phyloP scores from a whole-genome alignment of 1,140 invertebrate species.

The Hypothenemus hampei region DNA sequence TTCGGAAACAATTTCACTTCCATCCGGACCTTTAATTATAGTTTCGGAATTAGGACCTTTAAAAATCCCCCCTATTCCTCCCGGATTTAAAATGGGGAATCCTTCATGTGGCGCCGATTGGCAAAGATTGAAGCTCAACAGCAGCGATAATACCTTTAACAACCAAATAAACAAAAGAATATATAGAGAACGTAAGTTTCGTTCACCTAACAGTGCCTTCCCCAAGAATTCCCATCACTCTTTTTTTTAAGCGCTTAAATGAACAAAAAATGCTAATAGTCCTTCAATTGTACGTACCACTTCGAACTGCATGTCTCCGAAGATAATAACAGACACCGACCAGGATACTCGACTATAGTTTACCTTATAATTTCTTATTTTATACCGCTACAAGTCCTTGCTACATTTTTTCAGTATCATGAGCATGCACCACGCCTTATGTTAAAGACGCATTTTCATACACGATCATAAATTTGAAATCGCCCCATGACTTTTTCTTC shows the following conservation, averaged over 20 bases:
- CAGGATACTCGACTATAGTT: slow-evolving; percentile 24
- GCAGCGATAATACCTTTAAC: too few relatives aligned
- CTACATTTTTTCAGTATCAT: slow-evolving; percentile 31
- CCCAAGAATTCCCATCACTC: neutral
- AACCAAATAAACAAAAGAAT: neutral
- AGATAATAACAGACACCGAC: slow-evolving; percentile 12
- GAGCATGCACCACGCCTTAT: slow-evolving; percentile 6
- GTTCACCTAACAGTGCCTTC: neutral
- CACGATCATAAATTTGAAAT: slow-evolving; percentile 3
- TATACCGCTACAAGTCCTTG: slow-evolving; percentile 40
- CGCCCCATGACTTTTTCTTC: too few relatives aligned
- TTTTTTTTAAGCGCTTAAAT: too few relatives aligned
- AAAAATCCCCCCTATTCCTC: slow-evolving; percentile 37
- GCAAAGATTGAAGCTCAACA: slow-evolving; percentile 23
- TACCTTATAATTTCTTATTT: slow-evolving; percentile 37
- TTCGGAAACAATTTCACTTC: slow-evolving; percentile 37
- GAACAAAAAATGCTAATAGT: too few relatives aligned
- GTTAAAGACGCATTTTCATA: slow-evolving; percentile 8
- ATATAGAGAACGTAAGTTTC: neutral
- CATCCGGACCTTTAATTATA: slow-evolving; percentile 41
- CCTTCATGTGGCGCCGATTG: slow-evolving; percentile 4
- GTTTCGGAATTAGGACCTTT: slow-evolving; percentile 39
- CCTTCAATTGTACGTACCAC: slow-evolving; percentile 12
- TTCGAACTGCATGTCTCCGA: slow-evolving; percentile 3
- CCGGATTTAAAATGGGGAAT: slow-evolving; percentile 30